These are phyloP conservation scores for Pseudonaja textilis DNA, from an alignment of 2,113 vertebrate genomes.

Conservation along the genomic window DNA sequence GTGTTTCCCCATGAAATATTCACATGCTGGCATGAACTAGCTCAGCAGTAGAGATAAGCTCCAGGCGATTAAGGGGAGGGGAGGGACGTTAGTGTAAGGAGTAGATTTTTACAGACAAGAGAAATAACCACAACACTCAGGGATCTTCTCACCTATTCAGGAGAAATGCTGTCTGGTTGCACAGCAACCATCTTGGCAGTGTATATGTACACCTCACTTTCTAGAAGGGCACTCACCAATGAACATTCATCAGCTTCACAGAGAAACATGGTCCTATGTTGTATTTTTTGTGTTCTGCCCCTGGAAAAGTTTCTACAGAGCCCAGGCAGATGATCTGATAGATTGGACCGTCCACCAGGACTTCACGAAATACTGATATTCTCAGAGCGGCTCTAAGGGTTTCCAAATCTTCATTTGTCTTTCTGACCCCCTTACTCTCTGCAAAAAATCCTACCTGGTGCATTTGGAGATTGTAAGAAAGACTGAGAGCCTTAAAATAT, in stretches of 20 bases:
- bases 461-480: conserved; percentile 16
- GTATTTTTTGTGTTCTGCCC: conserved; percentile 7
- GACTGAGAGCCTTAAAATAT: neutral
- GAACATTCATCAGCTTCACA: conserved; percentile 20
- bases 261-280: neutral
- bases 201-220: neutral
- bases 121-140: conserved; percentile 20
- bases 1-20: neutral
- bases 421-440: neutral
- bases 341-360: neutral
- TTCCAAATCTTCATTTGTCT: neutral
- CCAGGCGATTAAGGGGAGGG: conserved; percentile 11
- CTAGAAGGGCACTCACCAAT: neutral
- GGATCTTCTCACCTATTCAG: conserved; percentile 2
- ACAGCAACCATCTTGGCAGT: neutral
- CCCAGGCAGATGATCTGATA: conserved; percentile 5
- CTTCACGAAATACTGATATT: conserved; percentile 6
- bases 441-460: neutral
- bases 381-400: neutral
- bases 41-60: conserved; percentile 2
- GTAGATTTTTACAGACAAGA: conserved; percentile 16
- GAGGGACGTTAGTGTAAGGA: neutral
- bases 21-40: neutral
- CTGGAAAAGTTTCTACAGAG: neutral
- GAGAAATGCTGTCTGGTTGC: neutral